A percentile compares a stretch with the other conserved stretches of the same genome.
These are phyloP conservation scores for Notolepis coatsorum DNA, from an alignment of 2,797 vertebrate genomes.

Conservation along the genomic window DNA sequence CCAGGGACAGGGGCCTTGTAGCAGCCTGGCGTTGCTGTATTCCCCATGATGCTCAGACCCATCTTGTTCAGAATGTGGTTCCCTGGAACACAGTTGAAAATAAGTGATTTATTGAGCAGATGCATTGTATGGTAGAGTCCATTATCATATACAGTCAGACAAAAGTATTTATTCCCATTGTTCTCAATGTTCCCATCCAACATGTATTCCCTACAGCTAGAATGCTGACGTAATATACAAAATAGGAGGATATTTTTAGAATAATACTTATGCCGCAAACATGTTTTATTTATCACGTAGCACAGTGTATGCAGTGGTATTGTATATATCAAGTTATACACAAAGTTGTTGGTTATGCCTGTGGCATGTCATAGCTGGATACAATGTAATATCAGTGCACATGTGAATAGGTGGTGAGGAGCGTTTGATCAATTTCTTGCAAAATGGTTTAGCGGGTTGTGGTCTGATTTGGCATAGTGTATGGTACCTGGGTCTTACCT, in stretches of 20 bases:
- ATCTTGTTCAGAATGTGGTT: constrained; percentile 84
- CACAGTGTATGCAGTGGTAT: background rate
- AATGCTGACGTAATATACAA: no score
- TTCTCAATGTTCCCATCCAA: no score
- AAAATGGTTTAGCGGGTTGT: background rate
- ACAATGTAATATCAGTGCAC: background rate
- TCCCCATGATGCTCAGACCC: constrained; percentile 76
- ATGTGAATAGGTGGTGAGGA: background rate
- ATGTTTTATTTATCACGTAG: background rate
- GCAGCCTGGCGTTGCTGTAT: constrained; percentile 7
- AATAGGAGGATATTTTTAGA: no score
- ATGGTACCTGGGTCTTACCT: background rate
- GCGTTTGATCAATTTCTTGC: background rate
- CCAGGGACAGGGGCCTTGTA: constrained; percentile 58
- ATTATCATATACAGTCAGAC: no score
- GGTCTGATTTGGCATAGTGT: no score
- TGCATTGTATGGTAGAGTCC: background rate
- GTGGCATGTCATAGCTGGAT: background rate
- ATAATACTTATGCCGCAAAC: no score
- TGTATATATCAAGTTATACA: no score
- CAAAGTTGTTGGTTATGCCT: background rate
- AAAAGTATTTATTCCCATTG: no score
- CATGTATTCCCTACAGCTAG: no score
- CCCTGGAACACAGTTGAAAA: constrained; percentile 62
- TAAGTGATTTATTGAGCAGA: background rate